Conservation (phyloP, 2,113 vertebrate species). For the Bubo scandiacus region DNA sequence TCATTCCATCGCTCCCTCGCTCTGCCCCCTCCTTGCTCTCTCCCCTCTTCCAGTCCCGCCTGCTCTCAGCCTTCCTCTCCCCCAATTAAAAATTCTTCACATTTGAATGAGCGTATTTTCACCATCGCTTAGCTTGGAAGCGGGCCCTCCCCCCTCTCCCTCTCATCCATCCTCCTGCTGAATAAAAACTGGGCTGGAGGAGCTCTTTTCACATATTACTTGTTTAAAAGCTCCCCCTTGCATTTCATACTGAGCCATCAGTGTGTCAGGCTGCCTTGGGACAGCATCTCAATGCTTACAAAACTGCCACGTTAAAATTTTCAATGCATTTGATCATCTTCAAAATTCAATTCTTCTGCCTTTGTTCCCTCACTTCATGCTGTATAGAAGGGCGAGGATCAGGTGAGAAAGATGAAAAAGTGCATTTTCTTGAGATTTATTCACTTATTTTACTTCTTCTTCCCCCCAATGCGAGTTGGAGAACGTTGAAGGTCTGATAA, state of each 20-base stretch:
- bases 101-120: conserved; percentile 5
- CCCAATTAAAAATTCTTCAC: conserved; percentile 1
- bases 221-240: background rate
- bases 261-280: background rate
- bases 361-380: background rate
- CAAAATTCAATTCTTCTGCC: background rate
- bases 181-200: background rate
- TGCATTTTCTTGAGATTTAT: background rate
- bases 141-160: background rate
- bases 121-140: background rate
- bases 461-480: rapidly evolving
- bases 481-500: background rate
- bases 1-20: background rate
- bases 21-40: background rate
- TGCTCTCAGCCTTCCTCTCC: background rate
- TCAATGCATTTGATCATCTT: background rate
- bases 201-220: background rate
- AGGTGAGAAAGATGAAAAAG: background rate
- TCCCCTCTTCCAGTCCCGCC: background rate
- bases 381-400: background rate
- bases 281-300: background rate
- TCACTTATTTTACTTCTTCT: background rate
- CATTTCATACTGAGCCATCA: background rate
- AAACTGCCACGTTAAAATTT: background rate
- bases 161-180: background rate